phyloP scores from a whole-genome alignment of 2,888 invertebrate species.

The Brachypalpus laphriformis region DNA sequence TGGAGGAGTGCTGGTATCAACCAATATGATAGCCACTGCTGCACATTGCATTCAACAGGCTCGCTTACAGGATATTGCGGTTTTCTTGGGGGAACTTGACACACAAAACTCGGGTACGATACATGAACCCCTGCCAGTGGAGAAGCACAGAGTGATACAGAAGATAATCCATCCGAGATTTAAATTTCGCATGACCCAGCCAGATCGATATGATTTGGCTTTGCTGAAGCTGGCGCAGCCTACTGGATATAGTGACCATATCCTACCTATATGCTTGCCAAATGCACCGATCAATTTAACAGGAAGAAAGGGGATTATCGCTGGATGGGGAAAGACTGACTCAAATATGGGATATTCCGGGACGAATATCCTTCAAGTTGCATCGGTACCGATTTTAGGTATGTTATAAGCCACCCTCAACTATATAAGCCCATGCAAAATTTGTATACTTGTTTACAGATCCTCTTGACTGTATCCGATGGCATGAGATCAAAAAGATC shows the following conservation, averaged over 20 bases:
- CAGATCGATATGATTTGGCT: constrained; percentile 92
- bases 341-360: constrained; percentile 89
- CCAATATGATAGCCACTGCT: constrained; percentile 89
- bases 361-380: constrained; percentile 91
- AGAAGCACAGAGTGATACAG: constrained; percentile 87
- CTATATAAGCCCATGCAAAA: no score
- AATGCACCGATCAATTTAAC: constrained; percentile 82
- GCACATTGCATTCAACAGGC: constrained; percentile 93
- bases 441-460: no score
- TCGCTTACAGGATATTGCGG: constrained; percentile 88
- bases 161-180: constrained; percentile 92
- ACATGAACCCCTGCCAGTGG: constrained; percentile 86
- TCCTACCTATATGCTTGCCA: constrained; percentile 91
- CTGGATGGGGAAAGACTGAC: constrained; percentile 94
- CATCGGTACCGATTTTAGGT: constrained; percentile 91
- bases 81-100: constrained; percentile 92
- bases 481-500: constrained; percentile 92
- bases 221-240: constrained; percentile 88
- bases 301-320: constrained; percentile 87
- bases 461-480: constrained; percentile 89
- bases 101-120: constrained; percentile 88
- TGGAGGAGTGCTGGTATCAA: constrained; percentile 91
- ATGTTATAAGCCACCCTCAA: no score
- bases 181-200: constrained; percentile 91
- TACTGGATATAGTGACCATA: constrained; percentile 85